Conservation (phyloP, 2,797 vertebrate genomes). For the Artibeus jamaicensis region DNA sequence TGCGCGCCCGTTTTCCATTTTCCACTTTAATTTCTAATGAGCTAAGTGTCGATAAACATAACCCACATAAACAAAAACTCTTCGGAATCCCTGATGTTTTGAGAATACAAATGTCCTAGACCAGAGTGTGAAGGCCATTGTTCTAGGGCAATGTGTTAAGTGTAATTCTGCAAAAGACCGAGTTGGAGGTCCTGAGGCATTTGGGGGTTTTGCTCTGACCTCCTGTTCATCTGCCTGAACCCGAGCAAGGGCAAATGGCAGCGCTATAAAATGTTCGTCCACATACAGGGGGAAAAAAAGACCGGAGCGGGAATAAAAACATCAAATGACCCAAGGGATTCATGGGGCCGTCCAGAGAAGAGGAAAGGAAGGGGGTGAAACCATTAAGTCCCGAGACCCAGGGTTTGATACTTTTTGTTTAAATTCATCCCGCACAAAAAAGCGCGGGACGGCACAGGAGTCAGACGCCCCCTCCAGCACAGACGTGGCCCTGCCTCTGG, state of each 20-base stretch:
- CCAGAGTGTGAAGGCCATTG: background rate
- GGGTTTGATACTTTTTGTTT: background rate
- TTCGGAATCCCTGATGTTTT: background rate
- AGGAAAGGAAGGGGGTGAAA: background rate
- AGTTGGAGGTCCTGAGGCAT: background rate
- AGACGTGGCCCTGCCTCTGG: background rate
- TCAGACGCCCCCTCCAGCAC: fast-evolving
- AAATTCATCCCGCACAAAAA: background rate
- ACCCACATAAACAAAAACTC: background rate
- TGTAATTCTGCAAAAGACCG: constrained; percentile 32
- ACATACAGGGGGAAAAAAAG: background rate
- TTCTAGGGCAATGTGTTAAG: background rate
- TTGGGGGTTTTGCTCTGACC: background rate
- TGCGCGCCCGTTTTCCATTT: background rate
- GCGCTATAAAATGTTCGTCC: background rate
- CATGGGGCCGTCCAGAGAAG: background rate
- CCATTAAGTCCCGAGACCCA: background rate
- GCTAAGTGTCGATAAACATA: background rate
- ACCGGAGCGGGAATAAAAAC: background rate
- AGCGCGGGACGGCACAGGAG: no score
- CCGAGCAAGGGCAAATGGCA: background rate
- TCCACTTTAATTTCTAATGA: background rate
- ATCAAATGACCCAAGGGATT: background rate
- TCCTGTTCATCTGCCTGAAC: background rate
- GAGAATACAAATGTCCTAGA: background rate